Evolutionary conservation across 2,797 vertebrate species (phyloP), one percentile per base, ranked within the genome.

Genomic region (Rachycentron canadum): DNA sequence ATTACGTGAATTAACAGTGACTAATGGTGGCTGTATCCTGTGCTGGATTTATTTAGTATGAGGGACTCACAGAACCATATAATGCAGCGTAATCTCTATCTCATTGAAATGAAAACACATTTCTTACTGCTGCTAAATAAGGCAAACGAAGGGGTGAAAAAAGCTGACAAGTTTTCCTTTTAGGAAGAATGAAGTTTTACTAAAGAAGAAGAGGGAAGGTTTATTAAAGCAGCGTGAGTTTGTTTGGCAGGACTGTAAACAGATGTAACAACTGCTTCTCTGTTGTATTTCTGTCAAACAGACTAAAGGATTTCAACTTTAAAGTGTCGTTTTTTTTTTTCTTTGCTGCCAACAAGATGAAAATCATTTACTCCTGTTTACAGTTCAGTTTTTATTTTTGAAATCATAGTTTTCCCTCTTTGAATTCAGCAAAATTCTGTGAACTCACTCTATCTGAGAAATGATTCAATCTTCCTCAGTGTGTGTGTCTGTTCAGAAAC

Each of bases 401-500:
- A 25, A 26, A 26, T 52, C 69, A 41, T 12, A 60, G 11, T n/a
- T 14, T 45, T 12, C 25, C 13, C 32, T 61, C 34, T 36, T 36
- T 9, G 7, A 9, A 13, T 36, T 26, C 16, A 14, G 23, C 26
- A 17, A 50, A 56, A 21, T 9, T 9, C 12, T 41, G 7, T 60
- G 45, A 65, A 25, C 40, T 63, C 23, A 67, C 58, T 53, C 70
- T 11, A 9, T 74, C 40, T 81, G 53, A 47, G 25, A 43, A 7
- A 6, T 13, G n/a, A 28, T 63, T 49, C 11, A 79, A 53, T 55
- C 43, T n/a, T 55, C 36, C 40, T 65, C 16, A 10, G 1, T 52
- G 69, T 50, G n/a, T 53, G 5, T 53, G 47, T 19, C 28, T 65
- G 70, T 69, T 79, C 57, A 70, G 23, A 76, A 70, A 26, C 12